Evolutionary conservation across 2,113 vertebrate species (phyloP), one percentile per base, ranked within the genome.

Genomic region (Eclectus roratus): DNA sequence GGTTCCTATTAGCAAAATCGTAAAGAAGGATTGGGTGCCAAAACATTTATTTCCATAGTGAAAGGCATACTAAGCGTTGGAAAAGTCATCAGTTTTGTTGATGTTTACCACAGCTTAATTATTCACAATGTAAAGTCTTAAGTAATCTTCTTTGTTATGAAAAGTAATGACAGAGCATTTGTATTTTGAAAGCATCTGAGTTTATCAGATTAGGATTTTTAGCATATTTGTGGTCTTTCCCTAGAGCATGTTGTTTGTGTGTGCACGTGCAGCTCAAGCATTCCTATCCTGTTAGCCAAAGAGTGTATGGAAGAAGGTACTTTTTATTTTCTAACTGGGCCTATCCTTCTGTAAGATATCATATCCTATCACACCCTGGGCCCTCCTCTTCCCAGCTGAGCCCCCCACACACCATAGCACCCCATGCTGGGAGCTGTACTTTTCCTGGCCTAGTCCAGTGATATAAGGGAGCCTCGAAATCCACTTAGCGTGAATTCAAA

Each of bases 141-240:
- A 71, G 31, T 3, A 8, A 96, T 61, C 73, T 31, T 90, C 94
- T 85, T 84, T 88, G 91, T 90, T 82, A 92, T 76, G 49, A 93
- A 96, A 96, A 94, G 74, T 79, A 89, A 49, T 95, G 78, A 94
- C 85, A 95, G 83, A 35, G 79, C 83, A 89, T 92, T 86, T 94
- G 47, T 92, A 69, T 88, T 96, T 90, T 81, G 56, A 96, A 94
- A 94, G 52, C 76, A 88, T 94, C 79, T 18, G 74, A 77, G 53
- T 95, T 95, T 95, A 96, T 95, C 95, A 96, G 78, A 95, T 96
- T 95, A 95, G 82, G 77, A 95, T 95, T 95, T 95, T 94, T 91
- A 92, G 18, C 81, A 94, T 79, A 92, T 70, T 90, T 93, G 84
- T 92, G 93, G 88, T 91, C 49, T 89, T 58, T 81, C 53, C 85